Evolutionary conservation across 1,140 invertebrate genomes (phyloP).

Genomic region (Cylas formicarius): DNA sequence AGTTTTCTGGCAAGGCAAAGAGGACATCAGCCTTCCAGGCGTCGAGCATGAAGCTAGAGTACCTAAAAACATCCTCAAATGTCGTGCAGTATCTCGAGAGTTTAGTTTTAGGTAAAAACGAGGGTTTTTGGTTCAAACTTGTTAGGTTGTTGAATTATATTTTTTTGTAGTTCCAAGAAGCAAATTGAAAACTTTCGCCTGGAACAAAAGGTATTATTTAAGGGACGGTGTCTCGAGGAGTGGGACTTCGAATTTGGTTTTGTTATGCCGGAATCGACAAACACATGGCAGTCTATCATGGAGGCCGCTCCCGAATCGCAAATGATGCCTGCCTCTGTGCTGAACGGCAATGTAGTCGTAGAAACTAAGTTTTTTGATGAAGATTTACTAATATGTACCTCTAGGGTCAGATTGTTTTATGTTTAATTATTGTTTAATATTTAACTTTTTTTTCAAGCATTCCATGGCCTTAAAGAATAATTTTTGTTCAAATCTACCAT

Average conservation of each 20-base stretch:
- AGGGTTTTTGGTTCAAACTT: not conserved
- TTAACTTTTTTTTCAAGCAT: too few species aligned
- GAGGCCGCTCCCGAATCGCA: conserved; percentile 98
- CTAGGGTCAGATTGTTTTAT: conserved; percentile 92
- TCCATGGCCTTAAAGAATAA: too few species aligned
- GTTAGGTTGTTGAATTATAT: not conserved
- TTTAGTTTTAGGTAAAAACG: conserved; percentile 80
- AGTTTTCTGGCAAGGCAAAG: conserved; percentile 94
- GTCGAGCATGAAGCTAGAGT: conserved; percentile 93
- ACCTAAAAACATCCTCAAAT: conserved; percentile 94
- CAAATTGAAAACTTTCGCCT: conserved; percentile 94
- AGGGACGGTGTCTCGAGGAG: conserved; percentile 82
- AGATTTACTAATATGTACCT: conserved; percentile 89
- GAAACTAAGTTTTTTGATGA: conserved; percentile 99
- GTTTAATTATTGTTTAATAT: conserved; percentile 57
- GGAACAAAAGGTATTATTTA: conserved; percentile 78
- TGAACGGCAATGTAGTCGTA: conserved; percentile 98
- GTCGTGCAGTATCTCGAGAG: conserved; percentile 90
- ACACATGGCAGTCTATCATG: conserved; percentile 98
- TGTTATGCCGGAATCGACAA: conserved; percentile 97
- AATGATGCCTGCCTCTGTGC: conserved; percentile 98
- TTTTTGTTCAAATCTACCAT: too few species aligned
- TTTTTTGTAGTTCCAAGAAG: conserved; percentile 72
- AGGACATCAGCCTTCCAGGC: conserved; percentile 88
- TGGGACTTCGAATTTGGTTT: conserved; percentile 99